Evolutionary conservation across 2,888 invertebrate species (phyloP).

Genomic region (Drosophila paracracens): DNA sequence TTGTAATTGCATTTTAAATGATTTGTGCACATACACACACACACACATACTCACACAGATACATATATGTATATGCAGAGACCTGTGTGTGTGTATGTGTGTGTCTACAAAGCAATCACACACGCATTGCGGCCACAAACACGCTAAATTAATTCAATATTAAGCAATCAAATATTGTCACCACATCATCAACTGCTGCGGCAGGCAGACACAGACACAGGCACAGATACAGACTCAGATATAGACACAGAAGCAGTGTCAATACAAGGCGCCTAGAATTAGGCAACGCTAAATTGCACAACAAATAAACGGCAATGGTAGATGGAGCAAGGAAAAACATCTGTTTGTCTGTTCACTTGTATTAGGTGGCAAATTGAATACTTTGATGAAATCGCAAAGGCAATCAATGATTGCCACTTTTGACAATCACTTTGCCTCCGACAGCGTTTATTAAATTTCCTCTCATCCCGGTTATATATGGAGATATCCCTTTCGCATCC

Average conservation of each 20-base stretch:
- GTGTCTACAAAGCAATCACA: constrained; percentile 44
- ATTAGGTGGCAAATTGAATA: constrained; percentile 33
- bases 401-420: constrained; percentile 27
- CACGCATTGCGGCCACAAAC: constrained; percentile 64
- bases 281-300: constrained; percentile 68
- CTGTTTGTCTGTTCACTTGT: constrained; percentile 36
- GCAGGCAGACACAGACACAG: constrained; percentile 23
- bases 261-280: constrained; percentile 56
- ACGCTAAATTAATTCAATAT: constrained; percentile 79
- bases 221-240: not conserved
- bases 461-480: constrained; percentile 16
- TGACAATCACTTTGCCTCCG: not conserved
- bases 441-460: constrained; percentile 9
- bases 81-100: not conserved
- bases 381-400: constrained; percentile 42
- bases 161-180: constrained; percentile 78
- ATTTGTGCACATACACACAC: constrained; percentile 1
- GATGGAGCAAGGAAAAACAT: not conserved
- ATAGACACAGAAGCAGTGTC: constrained; percentile 12
- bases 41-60: not conserved
- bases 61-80: not conserved
- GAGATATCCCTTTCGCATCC: not conserved
- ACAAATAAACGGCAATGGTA: constrained; percentile 36
- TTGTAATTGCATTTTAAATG: constrained; percentile 70
- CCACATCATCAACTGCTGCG: constrained; percentile 75